Percentiles rank a stretch among this genome's conserved stretches.
Evolutionary conservation across 2,113 vertebrate species (phyloP).

Genomic region (Octodon degus): DNA sequence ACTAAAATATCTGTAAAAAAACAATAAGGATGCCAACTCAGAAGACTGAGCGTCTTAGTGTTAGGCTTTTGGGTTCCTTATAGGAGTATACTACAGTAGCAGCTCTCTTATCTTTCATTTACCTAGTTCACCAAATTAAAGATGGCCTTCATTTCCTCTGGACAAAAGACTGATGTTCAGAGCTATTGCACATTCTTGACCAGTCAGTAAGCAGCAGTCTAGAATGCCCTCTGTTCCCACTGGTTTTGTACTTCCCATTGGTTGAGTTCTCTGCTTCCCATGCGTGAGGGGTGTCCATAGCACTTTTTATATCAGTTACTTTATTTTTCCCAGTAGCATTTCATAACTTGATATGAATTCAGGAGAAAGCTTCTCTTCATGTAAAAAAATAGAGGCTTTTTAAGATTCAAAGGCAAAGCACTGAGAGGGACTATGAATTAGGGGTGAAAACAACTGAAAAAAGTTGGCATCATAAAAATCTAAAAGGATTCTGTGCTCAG

Average conservation of each 20-base stretch:
- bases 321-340: constrained; percentile 25
- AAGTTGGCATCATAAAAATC: background rate
- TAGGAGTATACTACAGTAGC: constrained; percentile 43
- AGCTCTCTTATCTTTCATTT: constrained; percentile 67
- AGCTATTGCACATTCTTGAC: background rate
- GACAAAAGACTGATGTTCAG: background rate
- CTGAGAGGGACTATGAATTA: background rate
- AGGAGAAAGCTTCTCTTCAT: constrained; percentile 46
- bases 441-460: constrained; percentile 13
- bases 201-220: background rate
- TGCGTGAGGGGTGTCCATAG: background rate
- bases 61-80: constrained; percentile 43
- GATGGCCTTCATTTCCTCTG: background rate
- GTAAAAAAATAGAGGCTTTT: constrained; percentile 29
- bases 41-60: constrained; percentile 22
- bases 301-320: constrained; percentile 31
- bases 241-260: background rate
- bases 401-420: constrained; percentile 52
- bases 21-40: constrained; percentile 8
- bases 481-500: constrained; percentile 23
- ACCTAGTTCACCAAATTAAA: constrained; percentile 18
- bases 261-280: background rate
- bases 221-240: background rate
- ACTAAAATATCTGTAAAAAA: constrained; percentile 10
- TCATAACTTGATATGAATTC: constrained; percentile 19